phyloP scores from a whole-genome alignment of 2,888 invertebrate species.

The Nineta flava region DNA sequence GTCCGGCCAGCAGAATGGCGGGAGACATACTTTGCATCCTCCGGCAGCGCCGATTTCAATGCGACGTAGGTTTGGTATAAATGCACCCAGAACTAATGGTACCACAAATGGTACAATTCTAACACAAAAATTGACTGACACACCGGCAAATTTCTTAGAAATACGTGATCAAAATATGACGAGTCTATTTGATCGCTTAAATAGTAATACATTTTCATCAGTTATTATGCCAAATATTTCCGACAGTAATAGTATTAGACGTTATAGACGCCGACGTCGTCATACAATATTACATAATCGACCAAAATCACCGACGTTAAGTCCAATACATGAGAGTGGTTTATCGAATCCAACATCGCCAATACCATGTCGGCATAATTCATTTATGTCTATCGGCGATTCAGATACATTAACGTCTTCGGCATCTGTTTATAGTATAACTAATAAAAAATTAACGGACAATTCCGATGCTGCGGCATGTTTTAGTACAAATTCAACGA shows the following conservation, averaged over 20 bases:
- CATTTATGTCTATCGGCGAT: neutral
- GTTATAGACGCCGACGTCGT: slow-evolving; percentile 15
- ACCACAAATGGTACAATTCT: neutral
- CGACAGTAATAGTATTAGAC: slow-evolving; percentile 1
- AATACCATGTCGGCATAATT: slow-evolving; percentile 8
- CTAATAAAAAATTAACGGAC: neutral
- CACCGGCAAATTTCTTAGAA: neutral
- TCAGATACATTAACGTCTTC: neutral
- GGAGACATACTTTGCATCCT: slow-evolving; percentile 17
- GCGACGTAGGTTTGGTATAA: slow-evolving; percentile 20
- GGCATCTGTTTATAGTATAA: neutral
- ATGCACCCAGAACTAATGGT: neutral
- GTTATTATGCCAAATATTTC: neutral
- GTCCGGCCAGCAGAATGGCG: slow-evolving; percentile 10
- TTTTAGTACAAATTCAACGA: slow-evolving; percentile 1
- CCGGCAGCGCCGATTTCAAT: slow-evolving; percentile 25
- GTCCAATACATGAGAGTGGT: slow-evolving; percentile 55
- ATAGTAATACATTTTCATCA: neutral
- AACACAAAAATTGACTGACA: neutral
- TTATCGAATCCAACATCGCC: slow-evolving; percentile 54
- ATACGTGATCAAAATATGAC: neutral
- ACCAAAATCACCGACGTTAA: slow-evolving; percentile 37
- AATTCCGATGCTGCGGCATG: neutral
- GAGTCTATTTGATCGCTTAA: neutral
- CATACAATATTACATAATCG: slow-evolving; percentile 23